A percentile compares a stretch with the other conserved stretches of the same genome.
phyloP scores from a whole-genome alignment of 37 sponge, comb jelly and placozoan species.

The Hormiphora californensis region DNA sequence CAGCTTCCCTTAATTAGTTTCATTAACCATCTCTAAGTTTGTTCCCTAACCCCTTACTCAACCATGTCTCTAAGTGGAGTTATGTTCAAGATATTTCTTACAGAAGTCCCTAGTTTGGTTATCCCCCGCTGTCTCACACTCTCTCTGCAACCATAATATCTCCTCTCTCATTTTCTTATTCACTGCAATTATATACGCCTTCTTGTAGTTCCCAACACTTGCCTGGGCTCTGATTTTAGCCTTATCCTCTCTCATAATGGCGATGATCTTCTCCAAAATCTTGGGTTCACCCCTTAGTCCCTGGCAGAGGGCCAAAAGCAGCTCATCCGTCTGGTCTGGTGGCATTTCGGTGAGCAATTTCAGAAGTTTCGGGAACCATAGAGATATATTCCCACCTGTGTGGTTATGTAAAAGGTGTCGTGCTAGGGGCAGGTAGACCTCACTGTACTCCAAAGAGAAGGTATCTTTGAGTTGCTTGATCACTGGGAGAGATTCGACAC shows the following conservation, averaged over 20 bases:
- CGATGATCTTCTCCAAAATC: conserved; percentile 48
- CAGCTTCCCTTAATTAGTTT: too few relatives aligned
- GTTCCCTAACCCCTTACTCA: too few relatives aligned
- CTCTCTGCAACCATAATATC: not conserved
- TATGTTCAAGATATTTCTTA: conserved; percentile 43
- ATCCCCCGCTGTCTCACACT: conserved; percentile 29
- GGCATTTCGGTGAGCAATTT: conserved; percentile 13
- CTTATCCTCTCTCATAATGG: conserved; percentile 9
- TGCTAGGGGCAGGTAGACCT: not conserved
- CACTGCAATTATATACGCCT: conserved; percentile 44
- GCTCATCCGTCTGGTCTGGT: not conserved
- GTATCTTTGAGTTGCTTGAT: not conserved
- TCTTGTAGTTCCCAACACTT: not conserved
- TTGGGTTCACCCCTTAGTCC: conserved; percentile 9
- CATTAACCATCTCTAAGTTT: too few relatives aligned
- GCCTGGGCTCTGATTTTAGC: conserved; percentile 2
- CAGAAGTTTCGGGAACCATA: conserved; percentile 19
- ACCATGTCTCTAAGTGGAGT: too few relatives aligned
- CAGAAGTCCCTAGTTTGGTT: conserved; percentile 28
- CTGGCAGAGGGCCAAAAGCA: not conserved
- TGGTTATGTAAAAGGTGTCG: conserved; percentile 1
- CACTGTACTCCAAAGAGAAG: conserved; percentile 14
- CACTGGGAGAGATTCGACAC: not conserved
- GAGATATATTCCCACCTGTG: not conserved
- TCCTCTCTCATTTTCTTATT: conserved; percentile 47